These are phyloP conservation scores for Bovichtus diacanthus DNA, from an alignment of 2,797 vertebrate species.

Conservation along the genomic window DNA sequence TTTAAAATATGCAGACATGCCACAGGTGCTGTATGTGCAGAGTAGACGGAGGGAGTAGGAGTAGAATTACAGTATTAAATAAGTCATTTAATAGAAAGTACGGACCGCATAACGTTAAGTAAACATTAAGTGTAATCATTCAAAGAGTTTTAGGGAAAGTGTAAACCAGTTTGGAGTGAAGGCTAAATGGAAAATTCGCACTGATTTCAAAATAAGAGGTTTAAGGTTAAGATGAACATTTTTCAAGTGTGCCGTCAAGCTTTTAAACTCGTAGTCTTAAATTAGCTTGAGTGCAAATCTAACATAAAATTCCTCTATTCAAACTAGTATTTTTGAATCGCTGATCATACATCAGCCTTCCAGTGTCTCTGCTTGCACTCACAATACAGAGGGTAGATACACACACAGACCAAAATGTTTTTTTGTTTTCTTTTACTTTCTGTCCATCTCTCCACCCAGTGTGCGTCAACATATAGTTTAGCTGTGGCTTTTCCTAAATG, in stretches of 20 bases:
- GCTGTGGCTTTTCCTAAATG: slow-evolving; percentile 77
- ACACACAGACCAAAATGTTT: slow-evolving; percentile 42
- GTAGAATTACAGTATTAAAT: background rate
- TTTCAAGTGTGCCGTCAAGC: background rate
- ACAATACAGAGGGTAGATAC: slow-evolving; percentile 43
- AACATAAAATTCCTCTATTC: slow-evolving; percentile 1
- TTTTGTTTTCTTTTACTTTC: background rate
- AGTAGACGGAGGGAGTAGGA: background rate
- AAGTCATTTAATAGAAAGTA: background rate
- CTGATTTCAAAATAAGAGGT: background rate
- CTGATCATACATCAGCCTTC: slow-evolving; percentile 8
- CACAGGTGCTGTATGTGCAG: background rate
- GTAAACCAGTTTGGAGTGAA: background rate
- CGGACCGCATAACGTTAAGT: background rate
- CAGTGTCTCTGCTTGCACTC: slow-evolving; percentile 39
- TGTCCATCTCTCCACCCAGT: slow-evolving; percentile 9
- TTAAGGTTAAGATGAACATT: background rate
- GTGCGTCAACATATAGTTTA: slow-evolving; percentile 65
- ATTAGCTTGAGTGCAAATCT: background rate
- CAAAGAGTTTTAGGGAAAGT: background rate
- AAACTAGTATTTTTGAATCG: slow-evolving; percentile 20
- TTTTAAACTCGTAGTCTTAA: background rate
- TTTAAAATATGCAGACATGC: background rate
- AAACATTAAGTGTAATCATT: background rate
- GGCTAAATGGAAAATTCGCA: background rate